Evolutionary conservation across 2,113 vertebrate genomes (phyloP).

Genomic region (Mus pahari): DNA sequence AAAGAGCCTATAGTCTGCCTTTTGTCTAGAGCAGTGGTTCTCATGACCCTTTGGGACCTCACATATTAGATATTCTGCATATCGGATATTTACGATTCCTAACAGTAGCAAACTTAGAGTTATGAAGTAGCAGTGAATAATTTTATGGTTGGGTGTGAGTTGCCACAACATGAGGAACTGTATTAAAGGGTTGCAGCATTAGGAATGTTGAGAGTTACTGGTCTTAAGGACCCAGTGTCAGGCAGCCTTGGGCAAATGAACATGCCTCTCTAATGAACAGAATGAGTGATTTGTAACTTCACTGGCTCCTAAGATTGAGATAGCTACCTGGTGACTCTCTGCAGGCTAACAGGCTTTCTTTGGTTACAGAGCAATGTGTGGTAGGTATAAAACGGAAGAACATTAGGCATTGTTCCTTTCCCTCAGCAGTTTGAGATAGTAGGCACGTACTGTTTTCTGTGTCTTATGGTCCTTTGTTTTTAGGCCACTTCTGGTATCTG

Average conservation of each 20-base stretch:
- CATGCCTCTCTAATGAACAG: background rate
- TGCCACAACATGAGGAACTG: background rate
- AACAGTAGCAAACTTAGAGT: background rate
- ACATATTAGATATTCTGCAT: background rate
- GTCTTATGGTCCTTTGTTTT: background rate
- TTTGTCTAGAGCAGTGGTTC: background rate
- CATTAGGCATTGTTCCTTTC: background rate
- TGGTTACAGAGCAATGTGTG: conserved; percentile 25
- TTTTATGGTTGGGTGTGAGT: background rate
- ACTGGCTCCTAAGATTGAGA: background rate
- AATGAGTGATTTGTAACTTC: background rate
- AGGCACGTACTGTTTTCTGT: background rate
- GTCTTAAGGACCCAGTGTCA: background rate
- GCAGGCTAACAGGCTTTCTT: background rate
- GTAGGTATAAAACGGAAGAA: background rate
- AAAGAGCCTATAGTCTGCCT: background rate
- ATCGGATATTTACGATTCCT: background rate
- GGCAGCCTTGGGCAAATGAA: background rate
- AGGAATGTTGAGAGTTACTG: background rate
- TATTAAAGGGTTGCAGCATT: background rate
- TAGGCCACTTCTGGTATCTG: background rate
- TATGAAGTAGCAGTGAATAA: background rate
- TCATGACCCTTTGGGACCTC: background rate
- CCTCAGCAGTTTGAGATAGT: background rate
- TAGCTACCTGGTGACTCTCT: background rate